Evolutionary conservation across 1,140 invertebrate species (phyloP), one percentile per base, ranked within the genome.

Genomic region (Melanaphis sacchari): DNA sequence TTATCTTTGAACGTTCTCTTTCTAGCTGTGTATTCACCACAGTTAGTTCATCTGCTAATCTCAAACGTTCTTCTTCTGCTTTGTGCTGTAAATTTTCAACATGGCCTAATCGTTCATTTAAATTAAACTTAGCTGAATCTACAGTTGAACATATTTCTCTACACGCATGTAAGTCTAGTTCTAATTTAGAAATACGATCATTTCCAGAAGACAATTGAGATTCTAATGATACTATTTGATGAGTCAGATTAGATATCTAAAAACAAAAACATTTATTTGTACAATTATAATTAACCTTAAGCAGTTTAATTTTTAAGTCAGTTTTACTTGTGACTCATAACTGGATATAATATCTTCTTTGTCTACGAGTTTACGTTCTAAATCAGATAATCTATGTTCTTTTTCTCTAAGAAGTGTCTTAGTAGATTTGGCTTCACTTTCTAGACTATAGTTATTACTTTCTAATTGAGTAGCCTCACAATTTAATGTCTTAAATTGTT

Each of bases 371-470:
- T 96, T 95, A 49, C 95, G 94, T 94, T 96, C 96, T 26, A 96
- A 94, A 94, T 96, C 96, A 21, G 95, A 59, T 31, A 96, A 94
- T 87, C 96, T 95, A 94, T 96, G 96, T 36, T 95, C 95, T 2
- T 96, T 95, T 8, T 95, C 95, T 81, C 96, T 95, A 7, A 96
- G 94, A 40, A 96, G 95, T 40, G 95, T 95, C 94, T 95, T 96
- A 59, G 96, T 96, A 92, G 97, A 96, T 40, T 96, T 96, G 22
- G 97, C 96, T 95, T 97, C 97, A 93, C 95, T 96, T 94, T 97
- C 97, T 81, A 97, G 95, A 81, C 96, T 97, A 94, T 97, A 96
- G 95, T 97, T 97, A 94, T 96, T 97, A 94, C 96, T 97, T 95
- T 97, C 97, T 94, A 97, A 95, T 94, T 96, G 96, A 87, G 96